Base-by-base conservation (phyloP, 2,888 invertebrate species). In the Emesis castigata region DNA sequence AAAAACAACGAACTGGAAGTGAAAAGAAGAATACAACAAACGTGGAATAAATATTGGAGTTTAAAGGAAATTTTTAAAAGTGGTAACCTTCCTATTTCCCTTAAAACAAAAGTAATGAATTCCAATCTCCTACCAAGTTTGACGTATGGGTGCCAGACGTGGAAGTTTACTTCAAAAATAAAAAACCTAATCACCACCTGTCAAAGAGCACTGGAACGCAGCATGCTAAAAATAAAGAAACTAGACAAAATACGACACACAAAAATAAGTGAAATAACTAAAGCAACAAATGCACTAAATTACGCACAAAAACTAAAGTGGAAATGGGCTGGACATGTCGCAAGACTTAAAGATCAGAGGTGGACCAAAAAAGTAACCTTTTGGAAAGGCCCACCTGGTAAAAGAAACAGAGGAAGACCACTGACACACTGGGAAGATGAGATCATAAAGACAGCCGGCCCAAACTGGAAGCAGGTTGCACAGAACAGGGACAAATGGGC, bases 151-250 rank as follows among this genome's bases (percentile, higher is more conserved):
- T 26, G 26, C 26, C 26, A 26, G 26, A 26, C 26, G 26, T 26
- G 26, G 26, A 26, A 26, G 26, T 69, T 26, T 4, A 26, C 26
- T 26, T 26, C 26, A 26, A 3, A 26, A 26, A 26, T 26, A 70
- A 70, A 70, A 70, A 70, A 31, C 31, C 31, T 71, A 29, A 71
- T 71, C 71, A 71, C 31, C n/a, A 71, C 71, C 14, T 71, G 58
- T 58, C 58, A 56, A 71, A 71, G 61, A 68, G 68, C 2, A 64
- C 26, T 64, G 29, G 26, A 64, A 64, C 64, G 64, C 64, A 22
- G 64, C 29, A 69, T 69, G 48, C 69, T 69, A n/a, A 69, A 69
- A 22, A 69, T 69, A 48, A 29, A 48, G 26, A 69, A 69, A 53
- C 48, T 20, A 69, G 69, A 69, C 53, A 69, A 69, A 69, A 69